phyloP scores from a whole-genome alignment of 1,140 invertebrate species.

The Conopomorpha cramerella region DNA sequence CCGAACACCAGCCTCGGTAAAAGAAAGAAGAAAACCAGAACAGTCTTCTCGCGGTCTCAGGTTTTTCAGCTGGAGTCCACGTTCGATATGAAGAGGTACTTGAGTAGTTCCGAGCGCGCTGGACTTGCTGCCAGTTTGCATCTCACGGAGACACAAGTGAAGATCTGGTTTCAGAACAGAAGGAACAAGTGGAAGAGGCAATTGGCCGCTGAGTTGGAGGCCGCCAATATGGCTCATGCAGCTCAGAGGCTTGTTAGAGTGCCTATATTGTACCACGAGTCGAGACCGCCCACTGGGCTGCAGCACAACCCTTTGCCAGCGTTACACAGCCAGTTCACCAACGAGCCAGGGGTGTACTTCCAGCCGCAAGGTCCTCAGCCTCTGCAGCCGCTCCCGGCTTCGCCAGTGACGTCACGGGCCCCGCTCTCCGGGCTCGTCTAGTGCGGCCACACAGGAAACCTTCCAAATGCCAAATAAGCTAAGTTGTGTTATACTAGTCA shows the following conservation, averaged over 20 bases:
- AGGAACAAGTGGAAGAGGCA: slow-evolving; percentile 99
- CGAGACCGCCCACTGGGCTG: slow-evolving; percentile 59
- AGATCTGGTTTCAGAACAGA: slow-evolving; percentile 93
- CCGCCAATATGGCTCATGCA: slow-evolving; percentile 94
- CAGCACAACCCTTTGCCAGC: slow-evolving; percentile 56
- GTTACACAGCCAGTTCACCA: slow-evolving; percentile 52
- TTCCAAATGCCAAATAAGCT: neutral
- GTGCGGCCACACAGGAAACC: slow-evolving; percentile 24
- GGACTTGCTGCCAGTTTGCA: slow-evolving; percentile 91
- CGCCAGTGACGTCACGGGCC: slow-evolving; percentile 51
- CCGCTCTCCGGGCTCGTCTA: slow-evolving; percentile 56
- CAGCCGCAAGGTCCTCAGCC: slow-evolving; percentile 44
- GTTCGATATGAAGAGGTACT: slow-evolving; percentile 96
- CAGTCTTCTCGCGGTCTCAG: slow-evolving; percentile 93
- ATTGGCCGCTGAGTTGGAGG: slow-evolving; percentile 92
- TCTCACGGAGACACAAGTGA: slow-evolving; percentile 94
- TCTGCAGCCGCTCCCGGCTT: slow-evolving; percentile 42
- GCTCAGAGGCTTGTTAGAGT: slow-evolving; percentile 91
- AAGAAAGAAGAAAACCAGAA: slow-evolving; percentile 97
- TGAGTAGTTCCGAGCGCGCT: slow-evolving; percentile 94
- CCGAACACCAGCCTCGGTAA: slow-evolving; percentile 63
- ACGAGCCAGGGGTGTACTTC: slow-evolving; percentile 50
- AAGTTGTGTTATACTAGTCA: neutral
- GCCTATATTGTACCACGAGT: slow-evolving; percentile 93
- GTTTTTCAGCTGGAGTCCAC: slow-evolving; percentile 98